Evolutionary conservation across 2,797 vertebrate genomes (phyloP).

Genomic region (Alca torda): DNA sequence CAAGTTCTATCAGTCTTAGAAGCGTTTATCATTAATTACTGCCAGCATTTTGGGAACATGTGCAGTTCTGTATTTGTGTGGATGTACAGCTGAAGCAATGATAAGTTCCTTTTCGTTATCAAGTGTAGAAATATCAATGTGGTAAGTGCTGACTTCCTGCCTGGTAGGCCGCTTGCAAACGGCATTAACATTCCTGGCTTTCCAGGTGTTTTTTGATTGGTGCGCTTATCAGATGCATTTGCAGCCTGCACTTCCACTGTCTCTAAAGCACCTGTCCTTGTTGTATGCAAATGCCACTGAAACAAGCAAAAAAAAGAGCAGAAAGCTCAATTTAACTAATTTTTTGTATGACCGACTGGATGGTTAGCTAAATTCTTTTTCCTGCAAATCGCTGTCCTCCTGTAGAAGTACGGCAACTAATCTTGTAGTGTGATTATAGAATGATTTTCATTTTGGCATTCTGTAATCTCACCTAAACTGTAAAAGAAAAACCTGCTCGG

Average conservation of each 20-base stretch:
- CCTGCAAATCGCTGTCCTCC: neutral
- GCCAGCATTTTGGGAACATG: neutral
- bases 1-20: neutral
- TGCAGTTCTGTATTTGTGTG: neutral
- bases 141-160: neutral
- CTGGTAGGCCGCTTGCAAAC: neutral
- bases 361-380: neutral
- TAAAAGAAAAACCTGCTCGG: neutral
- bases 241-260: neutral
- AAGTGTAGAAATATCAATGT: neutral
- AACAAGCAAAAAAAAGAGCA: neutral
- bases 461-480: neutral
- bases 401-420: neutral
- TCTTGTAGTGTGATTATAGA: neutral
- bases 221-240: neutral
- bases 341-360: neutral
- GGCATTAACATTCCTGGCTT: neutral
- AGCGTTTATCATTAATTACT: neutral
- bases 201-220: neutral
- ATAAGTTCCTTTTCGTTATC: neutral
- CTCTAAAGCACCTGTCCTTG: neutral
- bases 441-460: neutral
- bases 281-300: neutral
- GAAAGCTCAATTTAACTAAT: neutral
- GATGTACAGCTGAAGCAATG: neutral